phyloP scores from a whole-genome alignment of 2,113 vertebrate species.

The Saccopteryx bilineata region DNA sequence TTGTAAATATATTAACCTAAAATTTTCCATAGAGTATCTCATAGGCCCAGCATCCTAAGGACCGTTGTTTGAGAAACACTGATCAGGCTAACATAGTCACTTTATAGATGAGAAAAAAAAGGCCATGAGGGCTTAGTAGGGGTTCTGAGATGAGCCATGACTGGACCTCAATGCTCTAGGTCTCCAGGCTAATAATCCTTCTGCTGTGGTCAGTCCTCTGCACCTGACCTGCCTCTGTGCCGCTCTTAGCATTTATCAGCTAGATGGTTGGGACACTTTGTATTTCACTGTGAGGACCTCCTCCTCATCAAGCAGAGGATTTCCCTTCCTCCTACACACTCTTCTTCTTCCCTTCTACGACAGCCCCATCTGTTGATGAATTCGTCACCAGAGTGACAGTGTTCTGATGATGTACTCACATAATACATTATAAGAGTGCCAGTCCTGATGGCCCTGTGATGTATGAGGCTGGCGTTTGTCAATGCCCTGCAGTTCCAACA shows the following conservation, averaged over 20 bases:
- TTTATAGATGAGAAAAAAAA: background rate
- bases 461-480: constrained; percentile 86
- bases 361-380: constrained; percentile 87
- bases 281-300: background rate
- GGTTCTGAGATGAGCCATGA: background rate
- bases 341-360: constrained; percentile 76
- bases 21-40: background rate
- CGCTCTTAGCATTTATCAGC: constrained; percentile 10
- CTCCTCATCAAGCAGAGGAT: background rate
- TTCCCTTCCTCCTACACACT: constrained; percentile 65
- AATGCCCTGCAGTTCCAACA: constrained; percentile 82
- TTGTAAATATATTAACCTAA: background rate
- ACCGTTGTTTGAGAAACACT: background rate
- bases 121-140: background rate
- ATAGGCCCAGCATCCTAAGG: background rate
- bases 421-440: constrained; percentile 87
- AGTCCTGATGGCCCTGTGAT: constrained; percentile 87
- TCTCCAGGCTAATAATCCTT: background rate
- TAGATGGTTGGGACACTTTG: background rate
- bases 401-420: constrained; percentile 87
- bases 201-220: background rate
- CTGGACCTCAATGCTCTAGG: background rate
- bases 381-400: constrained; percentile 84
- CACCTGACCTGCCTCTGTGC: background rate
- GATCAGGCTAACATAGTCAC: accelerated